These are phyloP conservation scores for Callimorpha dominula DNA, from an alignment of 2,888 invertebrate genomes.

Conservation along the genomic window DNA sequence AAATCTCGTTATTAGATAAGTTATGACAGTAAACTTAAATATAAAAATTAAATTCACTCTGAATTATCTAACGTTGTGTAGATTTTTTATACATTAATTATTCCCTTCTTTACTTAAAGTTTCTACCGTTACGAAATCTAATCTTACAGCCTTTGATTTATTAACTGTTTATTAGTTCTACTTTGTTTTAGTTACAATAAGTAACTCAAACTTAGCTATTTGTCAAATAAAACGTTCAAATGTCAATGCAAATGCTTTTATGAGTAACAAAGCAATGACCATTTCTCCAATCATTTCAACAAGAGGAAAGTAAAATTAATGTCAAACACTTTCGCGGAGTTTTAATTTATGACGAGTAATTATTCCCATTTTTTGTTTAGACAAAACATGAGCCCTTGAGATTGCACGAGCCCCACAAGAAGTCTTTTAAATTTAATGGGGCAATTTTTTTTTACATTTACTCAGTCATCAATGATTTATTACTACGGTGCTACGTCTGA, in stretches of 20 bases:
- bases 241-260: background rate
- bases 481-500: constrained; percentile 31
- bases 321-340: constrained; percentile 55
- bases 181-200: constrained; percentile 5
- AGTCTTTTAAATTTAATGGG: constrained; percentile 60
- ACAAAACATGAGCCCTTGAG: constrained; percentile 47
- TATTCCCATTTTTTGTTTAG: constrained; percentile 60
- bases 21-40: too few relatives aligned
- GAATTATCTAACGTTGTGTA: too few relatives aligned
- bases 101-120: background rate
- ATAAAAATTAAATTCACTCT: too few relatives aligned
- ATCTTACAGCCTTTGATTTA: background rate
- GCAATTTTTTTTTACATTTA: constrained; percentile 46
- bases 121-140: background rate
- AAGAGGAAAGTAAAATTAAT: constrained; percentile 54
- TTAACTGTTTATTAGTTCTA: background rate
- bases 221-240: constrained; percentile 7
- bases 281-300: constrained; percentile 36
- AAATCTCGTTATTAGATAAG: too few relatives aligned
- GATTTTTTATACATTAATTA: background rate
- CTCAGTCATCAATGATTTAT: constrained; percentile 44
- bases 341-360: constrained; percentile 64
- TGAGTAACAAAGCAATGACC: constrained; percentile 19
- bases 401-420: constrained; percentile 45
- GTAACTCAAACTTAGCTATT: constrained; percentile 6